Base-by-base conservation (phyloP, 1,140 invertebrate genomes). In the Orchesella cincta region DNA sequence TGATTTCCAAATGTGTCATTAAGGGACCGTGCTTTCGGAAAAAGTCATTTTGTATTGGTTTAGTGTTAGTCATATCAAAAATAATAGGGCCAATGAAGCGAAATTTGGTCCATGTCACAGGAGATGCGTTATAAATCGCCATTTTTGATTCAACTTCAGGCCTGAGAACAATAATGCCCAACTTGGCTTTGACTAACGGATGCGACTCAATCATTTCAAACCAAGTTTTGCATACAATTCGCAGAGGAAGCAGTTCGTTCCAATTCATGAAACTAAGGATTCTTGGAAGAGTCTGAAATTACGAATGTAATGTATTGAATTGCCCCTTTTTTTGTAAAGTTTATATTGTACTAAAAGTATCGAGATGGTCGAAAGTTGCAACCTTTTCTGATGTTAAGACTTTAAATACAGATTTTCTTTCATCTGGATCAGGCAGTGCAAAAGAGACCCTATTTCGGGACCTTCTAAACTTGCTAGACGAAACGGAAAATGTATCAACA, bases 171-270 rank as follows among this genome's bases (percentile, higher is more conserved):
- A 76, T 57, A 26, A 78, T 34, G 14, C 77, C 74, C 1, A 71
- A 33, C 23, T 46, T 26, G 3, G 33, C 26, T 18, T 51, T 73
- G 34, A 75, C 23, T 20, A 16, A 28, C 0, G 52, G 8, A 20
- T 76, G 29, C 5, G 52, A 62, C 1, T 67, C 73, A 64, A 80
- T 76, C 0, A 75, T 70, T 36, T 80, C 79, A n/a, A 73, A 52
- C 79, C 79, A 80, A 26, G 75, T 76, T 36, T 80, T 80, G 46
- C 79, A 80, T 1, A 76, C 74, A n/a, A n/a, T 1, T 5, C 79
- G 46, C 0, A 76, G n/a, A 0, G 76, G 52, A 0, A 80, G 70
- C 23, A 80, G 46, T 39, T 80, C 79, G 36, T 73, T 74, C 77
- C 76, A 80, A 33, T 75, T 76, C 31, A 80, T 46, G 39, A 76